Evolutionary conservation across 2,113 vertebrate genomes (phyloP).

Genomic region (Hypocryptadius cinnamomeus): DNA sequence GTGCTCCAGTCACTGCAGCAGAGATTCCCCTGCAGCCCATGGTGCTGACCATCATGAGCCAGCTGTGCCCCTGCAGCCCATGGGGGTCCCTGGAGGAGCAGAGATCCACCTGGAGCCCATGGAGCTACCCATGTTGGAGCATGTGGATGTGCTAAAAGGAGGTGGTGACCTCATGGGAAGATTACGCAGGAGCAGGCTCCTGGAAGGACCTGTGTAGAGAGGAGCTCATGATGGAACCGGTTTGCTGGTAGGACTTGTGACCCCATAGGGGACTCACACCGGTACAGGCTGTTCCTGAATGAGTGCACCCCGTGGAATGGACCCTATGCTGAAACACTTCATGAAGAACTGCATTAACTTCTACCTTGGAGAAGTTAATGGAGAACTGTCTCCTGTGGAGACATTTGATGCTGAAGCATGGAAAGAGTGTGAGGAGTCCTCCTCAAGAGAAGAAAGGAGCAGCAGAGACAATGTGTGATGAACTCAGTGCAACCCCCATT

Average conservation of each 20-base stretch:
- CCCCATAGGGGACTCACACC: fast-evolving
- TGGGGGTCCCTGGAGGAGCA: background rate
- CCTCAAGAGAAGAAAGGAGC: background rate
- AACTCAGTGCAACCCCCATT: background rate
- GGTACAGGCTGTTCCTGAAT: background rate
- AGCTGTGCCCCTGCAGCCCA: background rate
- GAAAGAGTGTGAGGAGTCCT: background rate
- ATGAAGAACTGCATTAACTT: background rate
- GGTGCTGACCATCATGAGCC: background rate
- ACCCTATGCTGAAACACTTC: background rate
- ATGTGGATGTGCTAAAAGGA: background rate
- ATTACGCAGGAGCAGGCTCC: background rate
- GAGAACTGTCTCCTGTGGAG: background rate
- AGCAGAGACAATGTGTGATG: fast-evolving
- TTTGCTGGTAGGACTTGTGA: background rate
- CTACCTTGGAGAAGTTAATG: background rate
- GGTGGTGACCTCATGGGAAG: background rate
- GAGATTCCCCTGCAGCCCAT: fast-evolving
- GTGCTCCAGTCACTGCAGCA: background rate
- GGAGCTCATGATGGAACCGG: background rate
- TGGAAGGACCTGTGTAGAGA: background rate
- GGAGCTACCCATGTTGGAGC: fast-evolving
- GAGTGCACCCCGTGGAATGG: background rate
- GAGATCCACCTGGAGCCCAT: background rate
- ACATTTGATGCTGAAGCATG: background rate